Evolutionary conservation across 2,797 vertebrate genomes (phyloP).

Genomic region (Lagodon rhomboides): DNA sequence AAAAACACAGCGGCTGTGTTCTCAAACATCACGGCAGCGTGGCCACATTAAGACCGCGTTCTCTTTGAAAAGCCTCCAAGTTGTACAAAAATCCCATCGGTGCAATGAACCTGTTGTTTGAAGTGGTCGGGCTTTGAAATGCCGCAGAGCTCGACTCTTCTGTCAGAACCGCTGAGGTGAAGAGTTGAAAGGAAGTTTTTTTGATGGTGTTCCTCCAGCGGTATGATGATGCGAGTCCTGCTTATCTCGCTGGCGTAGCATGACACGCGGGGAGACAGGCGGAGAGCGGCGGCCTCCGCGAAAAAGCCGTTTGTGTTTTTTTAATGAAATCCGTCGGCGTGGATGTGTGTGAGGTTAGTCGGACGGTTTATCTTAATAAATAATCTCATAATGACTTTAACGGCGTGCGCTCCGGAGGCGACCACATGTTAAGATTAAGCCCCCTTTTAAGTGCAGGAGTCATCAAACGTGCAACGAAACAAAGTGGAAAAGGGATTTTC

Average conservation of each 20-base stretch:
- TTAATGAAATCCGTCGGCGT: slow-evolving; percentile 1
- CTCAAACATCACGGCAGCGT: slow-evolving; percentile 19
- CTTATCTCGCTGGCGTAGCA: slow-evolving; percentile 29
- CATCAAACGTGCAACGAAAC: slow-evolving; percentile 7
- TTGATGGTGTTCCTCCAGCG: slow-evolving; percentile 18
- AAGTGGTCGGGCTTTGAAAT: slow-evolving; percentile 65
- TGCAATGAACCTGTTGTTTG: slow-evolving; percentile 61
- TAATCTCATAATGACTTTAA: not conserved
- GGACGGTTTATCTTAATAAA: slow-evolving; percentile 24
- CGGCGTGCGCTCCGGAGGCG: not conserved
- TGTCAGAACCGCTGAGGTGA: slow-evolving; percentile 41
- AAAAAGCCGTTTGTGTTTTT: slow-evolving; percentile 9
- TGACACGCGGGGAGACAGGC: not conserved
- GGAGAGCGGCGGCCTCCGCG: slow-evolving; percentile 2
- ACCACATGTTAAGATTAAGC: not conserved
- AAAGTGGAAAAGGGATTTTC: not conserved
- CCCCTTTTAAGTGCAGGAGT: not conserved
- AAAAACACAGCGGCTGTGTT: slow-evolving; percentile 20
- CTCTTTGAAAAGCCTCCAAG: slow-evolving; percentile 60
- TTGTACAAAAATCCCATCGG: slow-evolving; percentile 45
- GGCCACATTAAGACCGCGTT: slow-evolving; percentile 31
- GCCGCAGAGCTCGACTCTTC: slow-evolving; percentile 42
- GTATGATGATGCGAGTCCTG: slow-evolving; percentile 17
- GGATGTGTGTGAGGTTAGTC: not conserved
- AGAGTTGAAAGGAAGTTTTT: slow-evolving; percentile 44